phyloP scores from a whole-genome alignment of 2,888 invertebrate genomes.

The Cheiracanthium punctorium region DNA sequence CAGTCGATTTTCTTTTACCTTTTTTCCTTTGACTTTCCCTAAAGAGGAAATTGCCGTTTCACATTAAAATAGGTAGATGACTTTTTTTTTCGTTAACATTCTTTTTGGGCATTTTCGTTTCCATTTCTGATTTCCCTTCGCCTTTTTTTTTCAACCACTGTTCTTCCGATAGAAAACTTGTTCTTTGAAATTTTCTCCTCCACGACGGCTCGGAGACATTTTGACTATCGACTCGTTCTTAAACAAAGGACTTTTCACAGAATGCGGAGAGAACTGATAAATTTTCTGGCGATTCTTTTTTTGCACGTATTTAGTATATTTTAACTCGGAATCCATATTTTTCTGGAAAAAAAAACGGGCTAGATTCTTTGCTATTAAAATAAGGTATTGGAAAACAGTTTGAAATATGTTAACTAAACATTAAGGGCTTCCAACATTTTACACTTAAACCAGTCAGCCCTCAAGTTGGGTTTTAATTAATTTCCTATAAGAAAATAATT shows the following conservation, averaged over 20 bases:
- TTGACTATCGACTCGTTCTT: slow-evolving; percentile 27
- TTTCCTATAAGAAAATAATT: too few species aligned
- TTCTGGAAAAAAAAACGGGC: too few species aligned
- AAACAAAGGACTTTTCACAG: neutral
- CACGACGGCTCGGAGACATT: slow-evolving; percentile 11
- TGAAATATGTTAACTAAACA: too few species aligned
- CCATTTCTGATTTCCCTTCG: slow-evolving; percentile 31
- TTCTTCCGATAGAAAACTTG: slow-evolving; percentile 27
- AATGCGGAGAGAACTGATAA: neutral
- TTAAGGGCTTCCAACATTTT: too few species aligned
- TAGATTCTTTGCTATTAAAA: too few species aligned
- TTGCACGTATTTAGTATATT: neutral
- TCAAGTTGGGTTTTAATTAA: too few species aligned
- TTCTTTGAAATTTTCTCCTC: slow-evolving; percentile 26
- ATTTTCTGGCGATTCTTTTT: neutral
- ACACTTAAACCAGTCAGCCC: too few species aligned
- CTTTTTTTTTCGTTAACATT: slow-evolving; percentile 53
- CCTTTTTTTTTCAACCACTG: neutral
- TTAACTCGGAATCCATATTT: neutral
- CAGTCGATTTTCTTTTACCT: slow-evolving; percentile 61
- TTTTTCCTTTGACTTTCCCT: slow-evolving; percentile 48
- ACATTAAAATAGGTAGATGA: slow-evolving; percentile 58
- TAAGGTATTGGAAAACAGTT: too few species aligned
- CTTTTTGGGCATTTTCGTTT: slow-evolving; percentile 45
- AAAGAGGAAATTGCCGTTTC: slow-evolving; percentile 48